Base-by-base conservation (phyloP, 2,888 invertebrate genomes). In the Ophioninae sp. region DNA sequence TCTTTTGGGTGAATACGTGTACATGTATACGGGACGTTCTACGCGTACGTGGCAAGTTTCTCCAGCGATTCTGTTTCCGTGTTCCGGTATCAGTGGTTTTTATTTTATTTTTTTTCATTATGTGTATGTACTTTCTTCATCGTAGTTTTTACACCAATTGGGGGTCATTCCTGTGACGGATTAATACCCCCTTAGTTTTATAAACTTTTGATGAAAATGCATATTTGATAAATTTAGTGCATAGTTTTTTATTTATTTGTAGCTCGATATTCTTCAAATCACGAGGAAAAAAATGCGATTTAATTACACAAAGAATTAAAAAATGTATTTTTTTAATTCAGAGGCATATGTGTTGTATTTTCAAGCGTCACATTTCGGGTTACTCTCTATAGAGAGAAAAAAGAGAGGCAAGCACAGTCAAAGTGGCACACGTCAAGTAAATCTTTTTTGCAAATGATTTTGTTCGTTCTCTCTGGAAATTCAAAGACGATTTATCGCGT, bases 1-100 rank as follows among this genome's bases (percentile, higher is more conserved):
- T 81, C 83, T 81, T 78, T 80, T 58, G 56, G 44, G 44, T 67
- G 61, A 39, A 17, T 59, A 30, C 39, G 58, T 20, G 30, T 9
- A 44, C 41, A 17, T 6, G 51, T 37, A 22, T 23, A 64, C 58
- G 20, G 78, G 71, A n/a, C 56, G n/a, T 71, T 78, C 69, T 39
- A 39, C 56, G 78, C 51, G 8, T 10, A 30, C 22, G n/a, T 37
- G n/a, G 7, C 41, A 10, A 68, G 22, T 8, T 10, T 6, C 30
- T 56, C 17, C 22, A 22, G 22, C 17, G n/a, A 17, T 17, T 61
- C 30, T 30, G 30, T 30, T 30, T 30, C 30, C 3, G 13, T 13
- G 6, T 51, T 51, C 51, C 51, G 1, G 51, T 51, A 51, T 13
- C 51, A 51, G 13, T 17, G 13, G 2, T 51, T 13, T 13, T 44